These are phyloP conservation scores for Papilio aristodemus DNA, from an alignment of 1,140 invertebrate genomes.

Conservation along the genomic window DNA sequence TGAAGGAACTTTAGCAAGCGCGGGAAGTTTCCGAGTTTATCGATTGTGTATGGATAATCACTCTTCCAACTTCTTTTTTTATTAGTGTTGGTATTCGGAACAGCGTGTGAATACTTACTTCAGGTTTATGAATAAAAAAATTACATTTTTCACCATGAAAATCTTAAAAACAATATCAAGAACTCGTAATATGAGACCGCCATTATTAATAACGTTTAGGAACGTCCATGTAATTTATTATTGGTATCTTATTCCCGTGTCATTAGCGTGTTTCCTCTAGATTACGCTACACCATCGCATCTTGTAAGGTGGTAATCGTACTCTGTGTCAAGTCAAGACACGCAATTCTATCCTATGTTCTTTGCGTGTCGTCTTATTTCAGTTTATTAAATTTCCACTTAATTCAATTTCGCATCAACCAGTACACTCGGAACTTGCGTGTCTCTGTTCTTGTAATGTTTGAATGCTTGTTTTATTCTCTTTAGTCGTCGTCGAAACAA, in stretches of 20 bases:
- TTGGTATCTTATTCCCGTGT: background rate
- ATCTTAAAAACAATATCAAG: no score
- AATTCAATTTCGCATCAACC: slow-evolving; percentile 22
- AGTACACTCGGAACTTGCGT: background rate
- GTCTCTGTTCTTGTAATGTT: background rate
- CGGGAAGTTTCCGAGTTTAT: slow-evolving; percentile 11
- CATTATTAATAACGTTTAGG: background rate
- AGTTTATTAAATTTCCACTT: slow-evolving; percentile 23
- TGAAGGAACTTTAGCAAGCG: slow-evolving; percentile 2
- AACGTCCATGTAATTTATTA: background rate
- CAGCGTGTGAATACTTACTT: background rate
- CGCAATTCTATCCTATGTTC: slow-evolving; percentile 4
- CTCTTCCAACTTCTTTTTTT: background rate
- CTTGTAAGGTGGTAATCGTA: background rate
- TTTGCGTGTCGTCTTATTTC: background rate
- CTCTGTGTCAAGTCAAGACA: background rate
- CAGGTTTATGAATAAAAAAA: no score
- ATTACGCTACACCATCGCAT: background rate
- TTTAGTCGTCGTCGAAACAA: no score
- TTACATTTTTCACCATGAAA: no score
- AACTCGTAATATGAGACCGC: background rate
- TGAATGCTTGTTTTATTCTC: background rate
- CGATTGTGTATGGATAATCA: slow-evolving; percentile 27
- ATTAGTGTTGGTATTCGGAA: background rate
- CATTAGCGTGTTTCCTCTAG: background rate